Evolutionary conservation across 2,888 invertebrate species (phyloP).

Genomic region (Coenonympha arcania): DNA sequence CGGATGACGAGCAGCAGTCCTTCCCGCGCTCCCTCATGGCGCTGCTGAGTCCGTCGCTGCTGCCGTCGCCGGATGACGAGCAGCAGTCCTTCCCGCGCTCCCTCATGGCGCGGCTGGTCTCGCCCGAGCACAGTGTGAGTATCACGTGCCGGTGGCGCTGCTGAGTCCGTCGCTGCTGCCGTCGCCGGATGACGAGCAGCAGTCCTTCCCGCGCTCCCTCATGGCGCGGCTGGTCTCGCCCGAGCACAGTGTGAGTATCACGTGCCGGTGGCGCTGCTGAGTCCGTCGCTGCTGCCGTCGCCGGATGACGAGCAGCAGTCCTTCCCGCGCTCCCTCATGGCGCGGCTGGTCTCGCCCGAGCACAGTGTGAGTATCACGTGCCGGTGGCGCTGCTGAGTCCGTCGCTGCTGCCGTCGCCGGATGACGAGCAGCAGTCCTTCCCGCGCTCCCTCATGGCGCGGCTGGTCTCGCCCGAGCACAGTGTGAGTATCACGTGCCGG

Average conservation of each 20-base stretch:
- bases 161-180: slow-evolving; percentile 87
- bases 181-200: slow-evolving; percentile 81
- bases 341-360: slow-evolving; percentile 75
- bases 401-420: slow-evolving; percentile 84
- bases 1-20: slow-evolving; percentile 79
- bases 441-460: slow-evolving; percentile 79
- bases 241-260: slow-evolving; percentile 72
- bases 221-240: slow-evolving; percentile 77
- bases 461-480: slow-evolving; percentile 73
- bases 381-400: slow-evolving; percentile 93
- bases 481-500: slow-evolving; percentile 83
- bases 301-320: slow-evolving; percentile 81
- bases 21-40: slow-evolving; percentile 79
- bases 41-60: slow-evolving; percentile 86
- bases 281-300: slow-evolving; percentile 85
- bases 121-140: slow-evolving; percentile 68
- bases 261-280: slow-evolving; percentile 81
- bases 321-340: slow-evolving; percentile 79
- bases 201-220: slow-evolving; percentile 79
- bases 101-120: slow-evolving; percentile 77
- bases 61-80: slow-evolving; percentile 84
- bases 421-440: slow-evolving; percentile 78
- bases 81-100: slow-evolving; percentile 78
- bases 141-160: slow-evolving; percentile 91
- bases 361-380: slow-evolving; percentile 77